Conservation (phyloP, 2,113 vertebrate species). For the Melanerpes formicivorus region DNA sequence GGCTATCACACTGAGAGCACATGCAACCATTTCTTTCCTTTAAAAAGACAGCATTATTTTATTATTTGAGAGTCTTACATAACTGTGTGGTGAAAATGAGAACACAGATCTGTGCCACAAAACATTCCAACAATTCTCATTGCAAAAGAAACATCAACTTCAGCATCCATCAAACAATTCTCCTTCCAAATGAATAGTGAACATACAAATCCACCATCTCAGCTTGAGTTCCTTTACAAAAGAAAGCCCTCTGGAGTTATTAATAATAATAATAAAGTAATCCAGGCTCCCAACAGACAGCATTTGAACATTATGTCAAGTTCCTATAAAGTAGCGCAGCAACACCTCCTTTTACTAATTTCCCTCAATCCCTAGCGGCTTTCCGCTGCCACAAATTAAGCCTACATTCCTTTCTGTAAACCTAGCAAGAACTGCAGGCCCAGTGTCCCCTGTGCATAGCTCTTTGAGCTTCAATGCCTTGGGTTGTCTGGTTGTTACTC, state of each 20-base stretch:
- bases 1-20: constrained; percentile 15
- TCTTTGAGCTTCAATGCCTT: constrained; percentile 45
- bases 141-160: constrained; percentile 64
- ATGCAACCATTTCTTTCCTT: constrained; percentile 35
- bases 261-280: constrained; percentile 58
- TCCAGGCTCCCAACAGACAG: constrained; percentile 46
- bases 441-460: background rate
- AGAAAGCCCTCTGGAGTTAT: constrained; percentile 63
- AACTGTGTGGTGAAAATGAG: constrained; percentile 62
- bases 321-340: constrained; percentile 51
- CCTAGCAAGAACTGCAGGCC: constrained; percentile 27
- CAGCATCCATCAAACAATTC: constrained; percentile 64
- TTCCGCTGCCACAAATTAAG: constrained; percentile 39
- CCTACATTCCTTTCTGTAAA: constrained; percentile 48
- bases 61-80: constrained; percentile 51
- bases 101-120: constrained; percentile 34
- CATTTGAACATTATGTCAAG: constrained; percentile 49
- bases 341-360: constrained; percentile 60
- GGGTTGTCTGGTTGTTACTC: constrained; percentile 41
- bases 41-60: constrained; percentile 25
- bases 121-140: constrained; percentile 54
- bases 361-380: constrained; percentile 29
- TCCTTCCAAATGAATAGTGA: constrained; percentile 65
- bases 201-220: constrained; percentile 64
- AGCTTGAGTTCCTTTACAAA: constrained; percentile 66